Evolutionary conservation across 1,140 invertebrate genomes (phyloP), one percentile per base, ranked within the genome.

Genomic region (Temnothorax longispinosus): DNA sequence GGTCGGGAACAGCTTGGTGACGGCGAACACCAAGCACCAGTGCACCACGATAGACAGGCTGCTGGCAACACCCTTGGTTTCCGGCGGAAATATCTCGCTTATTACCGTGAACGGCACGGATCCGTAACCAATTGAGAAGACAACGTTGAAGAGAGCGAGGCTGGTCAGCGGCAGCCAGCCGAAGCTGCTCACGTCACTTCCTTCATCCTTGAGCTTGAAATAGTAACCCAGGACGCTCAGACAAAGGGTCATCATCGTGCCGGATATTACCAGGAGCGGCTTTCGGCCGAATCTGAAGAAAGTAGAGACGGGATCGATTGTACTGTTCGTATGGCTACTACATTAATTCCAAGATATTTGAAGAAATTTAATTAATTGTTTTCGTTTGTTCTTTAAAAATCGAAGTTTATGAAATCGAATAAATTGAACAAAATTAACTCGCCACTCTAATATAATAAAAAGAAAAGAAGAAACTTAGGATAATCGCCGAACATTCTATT

Each of bases 31-130:
- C 3, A 95, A 87, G 15, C 91, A 88, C 94, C 95, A 97, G 89
- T 96, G 97, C 75, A 95, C 94, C 85, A 96, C 95, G 72, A 95
- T 95, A 6, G 90, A 93, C 58, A 96, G 96, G 65, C 96, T 97
- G 35, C 96, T 95, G 8, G 96, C 96, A 35, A 96, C 93, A 15
- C 96, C 96, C 91, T 97, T 96, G 2, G 96, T 96, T 91, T 96
- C 96, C 3, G 96, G 95, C n/a, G 97, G 96, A 81, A 97, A 97
- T 18, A 97, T 94, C 94, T 97, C 97, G 18, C 95, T 96, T 89
- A 97, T 96, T 89, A 98, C 95, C 8, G 98, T 96, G 96, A 97
- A 97, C 0, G 97, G 97, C 65, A 98, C 96, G 11, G 97, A 96
- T 47, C 97, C 97, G 93, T 96, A 97, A 3, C 97, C 97, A 7